Base-by-base conservation (phyloP, 2,797 vertebrate genomes). In the Craterocephalus amniculus region DNA sequence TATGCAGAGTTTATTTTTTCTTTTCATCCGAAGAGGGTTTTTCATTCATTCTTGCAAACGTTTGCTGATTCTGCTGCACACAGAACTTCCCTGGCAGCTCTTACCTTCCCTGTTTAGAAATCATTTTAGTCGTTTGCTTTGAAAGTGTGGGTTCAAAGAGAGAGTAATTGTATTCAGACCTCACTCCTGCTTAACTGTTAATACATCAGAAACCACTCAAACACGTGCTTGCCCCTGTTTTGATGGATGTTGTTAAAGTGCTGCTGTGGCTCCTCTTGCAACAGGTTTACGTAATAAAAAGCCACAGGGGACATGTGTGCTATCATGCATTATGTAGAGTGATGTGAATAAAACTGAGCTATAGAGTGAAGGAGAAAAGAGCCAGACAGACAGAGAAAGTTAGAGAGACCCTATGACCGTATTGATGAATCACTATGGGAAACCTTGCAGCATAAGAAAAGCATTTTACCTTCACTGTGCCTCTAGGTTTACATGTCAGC, bases 261-360 rank as follows among this genome's bases (percentile, higher is more conserved):
- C 87, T 83, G 78, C 68, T 72, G 75, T 69, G 87, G 87, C 84
- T 89, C 75, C 74, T 82, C 80, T 85, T 86, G 90, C 91, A 90
- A 92, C 88, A 92, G 86, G 90, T 91, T 91, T 92, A 90, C 68
- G 78, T 92, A 92, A 93, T 91, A 73, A 80, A 84, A 83, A 88
- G 72, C 87, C 85, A 74, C 31, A 35, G 71, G 85, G 88, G 86
- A 80, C 67, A 61, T 75, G 51, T 84, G 88, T 87, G 89, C 87
- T 81, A 66, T 83, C 83, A 89, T 91, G 88, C 83, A 89, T 91
- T 90, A 92, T 90, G 77, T 83, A 92, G 88, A 89, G 70, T 86
- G 86, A 89, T 88, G 88, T 83, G 85, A 88, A 89, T 89, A 80
- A 87, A 91, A 89, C 72, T 72, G 86, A 90, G 87, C 80, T 85